phyloP scores from a whole-genome alignment of 2,888 invertebrate genomes.

The Pristionchus arcanus region DNA sequence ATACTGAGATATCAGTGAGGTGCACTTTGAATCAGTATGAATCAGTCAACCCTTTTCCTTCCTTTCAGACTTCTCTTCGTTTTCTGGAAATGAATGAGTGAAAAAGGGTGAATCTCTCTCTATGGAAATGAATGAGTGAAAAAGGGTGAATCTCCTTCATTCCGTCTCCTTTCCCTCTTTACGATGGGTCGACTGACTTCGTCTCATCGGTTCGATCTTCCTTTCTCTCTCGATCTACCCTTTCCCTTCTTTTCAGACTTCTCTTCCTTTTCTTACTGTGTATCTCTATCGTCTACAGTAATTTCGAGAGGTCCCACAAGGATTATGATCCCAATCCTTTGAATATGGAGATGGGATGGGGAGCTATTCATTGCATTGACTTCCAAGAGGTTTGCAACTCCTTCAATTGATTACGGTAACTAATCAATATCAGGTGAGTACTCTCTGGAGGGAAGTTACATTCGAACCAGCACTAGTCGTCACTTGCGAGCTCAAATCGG shows the following conservation, averaged over 20 bases:
- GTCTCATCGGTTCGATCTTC: not conserved
- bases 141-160: not conserved
- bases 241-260: not conserved
- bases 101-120: not conserved
- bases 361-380: conserved; percentile 12
- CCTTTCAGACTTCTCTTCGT: not conserved
- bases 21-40: too few species aligned
- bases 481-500: conserved; percentile 34
- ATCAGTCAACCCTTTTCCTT: not conserved
- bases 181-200: not conserved
- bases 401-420: not conserved
- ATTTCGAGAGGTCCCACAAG: not conserved
- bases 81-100: not conserved
- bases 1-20: too few species aligned
- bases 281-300: not conserved
- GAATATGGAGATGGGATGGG: conserved; percentile 39
- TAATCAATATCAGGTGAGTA: not conserved
- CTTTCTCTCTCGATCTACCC: not conserved
- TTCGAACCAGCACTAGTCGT: conserved; percentile 12
- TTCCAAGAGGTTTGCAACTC: not conserved
- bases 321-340: conserved; percentile 1
- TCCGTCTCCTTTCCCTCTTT: not conserved
- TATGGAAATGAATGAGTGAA: not conserved
- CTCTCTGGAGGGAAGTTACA: not conserved
- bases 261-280: not conserved